Base-by-base conservation (phyloP, 2,888 invertebrate genomes). In the Pinctada fucata region DNA sequence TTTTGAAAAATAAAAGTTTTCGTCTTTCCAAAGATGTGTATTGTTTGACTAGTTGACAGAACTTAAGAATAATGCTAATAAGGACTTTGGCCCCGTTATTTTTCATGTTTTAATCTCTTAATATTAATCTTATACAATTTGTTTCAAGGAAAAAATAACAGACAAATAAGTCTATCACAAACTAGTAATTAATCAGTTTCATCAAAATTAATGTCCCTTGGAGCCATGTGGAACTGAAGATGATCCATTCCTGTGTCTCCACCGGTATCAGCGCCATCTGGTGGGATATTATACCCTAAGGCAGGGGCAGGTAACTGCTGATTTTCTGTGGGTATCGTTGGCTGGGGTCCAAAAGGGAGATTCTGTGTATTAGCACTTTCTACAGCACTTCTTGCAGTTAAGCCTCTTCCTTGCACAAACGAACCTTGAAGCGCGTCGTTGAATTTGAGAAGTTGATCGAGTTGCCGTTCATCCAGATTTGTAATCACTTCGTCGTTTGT, bases 401-500 rank as follows among this genome's bases (percentile, higher is more conserved):
- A 50, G 6, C 47, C n/a, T 45, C 48, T 48, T 8, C 69, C 48
- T 47, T 63, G 68, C 3, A 16, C 16, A 3, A 45, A 16, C 10
- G 67, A 10, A 3, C 10, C 82, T 68, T 82, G 83, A 47, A 88
- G 70, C 13, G 85, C 84, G 52, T 87, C 87, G 67, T 88, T 86
- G 65, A 88, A 86, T 69, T 82, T 79, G 13, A 86, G 72, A 6
- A 88, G 75, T 31, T 84, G 79, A 72, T 87, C 85, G 3, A 84
- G 82, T 66, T 87, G 84, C 50, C 81, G 75, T 48, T 83, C 84
- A 5, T 82, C 79, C 66, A 87, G 84, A 66, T 82, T 75, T 45
- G 82, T 83, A 68, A 81, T 79, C 71, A 58, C 64, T 64, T 76
- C 58, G 51, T 69, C 77, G 50, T 74, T 78, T 16, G 75, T 47